Percentiles rank a stretch among this genome's conserved stretches.
Conservation (phyloP, 2,113 vertebrate genomes). For the Anguilla japonica region DNA sequence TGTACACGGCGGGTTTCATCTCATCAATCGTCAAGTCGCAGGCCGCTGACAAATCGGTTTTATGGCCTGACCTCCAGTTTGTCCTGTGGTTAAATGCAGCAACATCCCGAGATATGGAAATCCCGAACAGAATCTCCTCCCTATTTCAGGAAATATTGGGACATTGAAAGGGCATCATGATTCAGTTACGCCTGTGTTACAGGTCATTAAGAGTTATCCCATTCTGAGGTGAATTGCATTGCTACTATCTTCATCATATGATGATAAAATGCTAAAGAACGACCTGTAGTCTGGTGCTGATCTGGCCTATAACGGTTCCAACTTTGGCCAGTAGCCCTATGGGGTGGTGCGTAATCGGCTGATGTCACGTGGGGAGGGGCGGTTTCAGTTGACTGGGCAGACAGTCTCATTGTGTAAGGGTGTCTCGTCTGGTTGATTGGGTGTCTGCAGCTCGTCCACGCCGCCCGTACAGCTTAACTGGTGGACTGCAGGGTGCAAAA, state of each 20-base stretch:
- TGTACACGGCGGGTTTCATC: slow-evolving; percentile 18
- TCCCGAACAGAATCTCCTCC: neutral
- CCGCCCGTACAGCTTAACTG: neutral
- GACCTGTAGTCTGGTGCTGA: neutral
- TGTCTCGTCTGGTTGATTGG: neutral
- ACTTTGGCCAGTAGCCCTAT: neutral
- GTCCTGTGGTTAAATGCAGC: slow-evolving; percentile 15
- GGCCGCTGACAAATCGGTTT: slow-evolving; percentile 26
- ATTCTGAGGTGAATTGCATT: neutral
- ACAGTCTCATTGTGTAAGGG: neutral
- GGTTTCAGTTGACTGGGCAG: neutral
- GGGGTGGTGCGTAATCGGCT: neutral
- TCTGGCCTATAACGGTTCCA: neutral
- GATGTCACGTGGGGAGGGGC: neutral
- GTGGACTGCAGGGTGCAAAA: neutral
- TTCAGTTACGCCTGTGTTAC: neutral
- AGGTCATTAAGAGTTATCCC: neutral
- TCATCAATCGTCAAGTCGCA: slow-evolving; percentile 21
- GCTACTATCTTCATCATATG: neutral
- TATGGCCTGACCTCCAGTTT: slow-evolving; percentile 15
- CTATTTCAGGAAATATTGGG: neutral
- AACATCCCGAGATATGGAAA: neutral
- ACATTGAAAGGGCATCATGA: neutral
- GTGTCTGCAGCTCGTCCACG: neutral
- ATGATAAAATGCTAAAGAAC: neutral